Conservation (phyloP, 2,113 vertebrate genomes). For the Pycnonotus jocosus region DNA sequence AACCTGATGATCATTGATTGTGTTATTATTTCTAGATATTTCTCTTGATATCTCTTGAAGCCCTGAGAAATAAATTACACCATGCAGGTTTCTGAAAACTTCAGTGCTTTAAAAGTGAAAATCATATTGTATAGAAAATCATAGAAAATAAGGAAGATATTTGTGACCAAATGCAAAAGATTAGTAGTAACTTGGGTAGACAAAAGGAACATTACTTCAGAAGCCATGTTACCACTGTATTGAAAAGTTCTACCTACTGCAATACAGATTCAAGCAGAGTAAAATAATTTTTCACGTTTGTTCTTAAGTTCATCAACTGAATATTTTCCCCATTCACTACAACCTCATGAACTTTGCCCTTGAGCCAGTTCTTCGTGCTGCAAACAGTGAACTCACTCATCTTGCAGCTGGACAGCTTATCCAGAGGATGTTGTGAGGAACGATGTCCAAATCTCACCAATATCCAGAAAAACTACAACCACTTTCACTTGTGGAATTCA, state of each 20-base stretch:
- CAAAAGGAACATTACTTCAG: not conserved
- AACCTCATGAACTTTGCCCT: not conserved
- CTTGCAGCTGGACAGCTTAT: not conserved
- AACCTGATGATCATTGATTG: not conserved
- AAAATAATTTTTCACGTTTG: not conserved
- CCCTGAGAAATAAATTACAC: not conserved
- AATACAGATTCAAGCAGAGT: not conserved
- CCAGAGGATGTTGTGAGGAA: not conserved
- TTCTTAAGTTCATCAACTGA: not conserved
- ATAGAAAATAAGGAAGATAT: not conserved
- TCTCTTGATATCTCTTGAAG: not conserved
- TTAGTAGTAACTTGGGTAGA: not conserved
- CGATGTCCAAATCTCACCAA: not conserved
- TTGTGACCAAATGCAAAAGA: not conserved
- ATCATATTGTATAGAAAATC: no score
- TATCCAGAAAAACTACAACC: not conserved
- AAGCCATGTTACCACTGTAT: fast-evolving
- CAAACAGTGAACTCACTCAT: not conserved
- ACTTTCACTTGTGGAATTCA: not conserved
- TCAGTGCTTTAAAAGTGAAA: not conserved
- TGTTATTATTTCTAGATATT: not conserved
- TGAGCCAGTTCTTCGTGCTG: not conserved
- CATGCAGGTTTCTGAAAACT: not conserved
- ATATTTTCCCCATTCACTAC: not conserved
- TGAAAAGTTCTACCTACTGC: not conserved